phyloP scores from a whole-genome alignment of 1,140 invertebrate genomes.

The Zaprionus tsacasi region DNA sequence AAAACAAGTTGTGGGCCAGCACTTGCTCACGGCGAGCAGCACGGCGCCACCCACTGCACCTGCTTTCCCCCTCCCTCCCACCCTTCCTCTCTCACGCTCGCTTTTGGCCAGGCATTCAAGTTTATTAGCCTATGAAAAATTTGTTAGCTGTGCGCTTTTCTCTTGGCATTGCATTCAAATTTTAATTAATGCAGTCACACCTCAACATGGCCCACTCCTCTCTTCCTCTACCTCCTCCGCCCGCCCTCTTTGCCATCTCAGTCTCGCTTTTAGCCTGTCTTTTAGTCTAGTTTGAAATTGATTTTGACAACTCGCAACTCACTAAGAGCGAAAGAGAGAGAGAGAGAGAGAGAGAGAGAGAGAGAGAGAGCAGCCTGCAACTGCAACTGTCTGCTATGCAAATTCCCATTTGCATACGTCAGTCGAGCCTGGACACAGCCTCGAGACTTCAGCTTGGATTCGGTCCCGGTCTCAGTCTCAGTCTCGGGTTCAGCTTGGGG shows the following conservation, averaged over 20 bases:
- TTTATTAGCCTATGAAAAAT: constrained; percentile 83
- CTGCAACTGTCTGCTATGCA: constrained; percentile 28
- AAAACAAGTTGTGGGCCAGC: constrained; percentile 67
- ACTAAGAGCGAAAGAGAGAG: background rate
- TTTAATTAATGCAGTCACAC: constrained; percentile 77
- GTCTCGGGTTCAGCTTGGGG: background rate
- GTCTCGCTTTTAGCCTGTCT: background rate
- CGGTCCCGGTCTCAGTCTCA: background rate
- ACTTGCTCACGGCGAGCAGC: constrained; percentile 37
- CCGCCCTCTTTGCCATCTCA: too few relatives aligned
- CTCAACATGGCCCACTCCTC: constrained; percentile 5
- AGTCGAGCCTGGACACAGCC: constrained; percentile 6
- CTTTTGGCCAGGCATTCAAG: constrained; percentile 68
- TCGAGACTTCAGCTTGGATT: constrained; percentile 1
- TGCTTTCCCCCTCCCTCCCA: background rate
- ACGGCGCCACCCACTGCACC: background rate
- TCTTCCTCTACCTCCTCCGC: background rate
- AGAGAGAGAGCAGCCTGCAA: background rate
- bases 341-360: background rate
- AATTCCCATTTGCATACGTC: constrained; percentile 19
- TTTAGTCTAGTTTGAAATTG: constrained; percentile 30
- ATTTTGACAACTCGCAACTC: constrained; percentile 38
- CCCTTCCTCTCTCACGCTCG: constrained; percentile 19
- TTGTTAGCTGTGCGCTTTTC: constrained; percentile 77
- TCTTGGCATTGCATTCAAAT: constrained; percentile 76